Percentiles rank a stretch among this genome's conserved stretches.
Conservation (phyloP, 2,888 invertebrate species). For the Alloscopus bannaensis region DNA sequence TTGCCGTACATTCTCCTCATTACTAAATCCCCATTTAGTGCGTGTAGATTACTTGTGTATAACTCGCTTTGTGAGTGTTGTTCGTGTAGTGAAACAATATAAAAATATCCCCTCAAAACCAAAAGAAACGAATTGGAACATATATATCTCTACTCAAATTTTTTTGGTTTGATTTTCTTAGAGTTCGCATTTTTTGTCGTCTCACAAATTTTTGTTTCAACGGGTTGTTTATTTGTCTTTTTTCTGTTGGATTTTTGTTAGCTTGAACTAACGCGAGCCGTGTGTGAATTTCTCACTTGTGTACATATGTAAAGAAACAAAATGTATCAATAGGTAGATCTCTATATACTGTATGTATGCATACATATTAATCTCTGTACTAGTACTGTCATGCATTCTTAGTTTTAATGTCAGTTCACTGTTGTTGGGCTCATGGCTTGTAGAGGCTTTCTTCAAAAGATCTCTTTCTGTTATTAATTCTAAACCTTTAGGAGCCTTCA, state of each 20-base stretch:
- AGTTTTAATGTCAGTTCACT: slow-evolving; percentile 63
- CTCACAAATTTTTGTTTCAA: slow-evolving; percentile 11
- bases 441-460: slow-evolving; percentile 56
- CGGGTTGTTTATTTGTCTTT: slow-evolving; percentile 7
- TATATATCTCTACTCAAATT: neutral
- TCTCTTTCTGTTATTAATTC: slow-evolving; percentile 53
- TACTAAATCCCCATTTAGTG: no score
- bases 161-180: no score
- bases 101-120: no score
- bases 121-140: no score
- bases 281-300: slow-evolving; percentile 40
- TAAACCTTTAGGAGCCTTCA: slow-evolving; percentile 61
- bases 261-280: slow-evolving; percentile 59
- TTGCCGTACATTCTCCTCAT: no score
- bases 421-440: slow-evolving; percentile 58
- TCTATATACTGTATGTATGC: slow-evolving; percentile 33
- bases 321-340: slow-evolving; percentile 2
- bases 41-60: no score
- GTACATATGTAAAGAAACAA: neutral
- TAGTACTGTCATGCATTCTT: slow-evolving; percentile 61
- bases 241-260: slow-evolving; percentile 32
- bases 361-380: slow-evolving; percentile 37
- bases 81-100: slow-evolving; percentile 19
- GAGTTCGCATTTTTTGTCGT: slow-evolving; percentile 19
- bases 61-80: slow-evolving; percentile 22